A percentile compares a stretch with the other conserved stretches of the same genome.
These are phyloP conservation scores for Antennarius striatus DNA, from an alignment of 2,113 vertebrate genomes.

Conservation along the genomic window DNA sequence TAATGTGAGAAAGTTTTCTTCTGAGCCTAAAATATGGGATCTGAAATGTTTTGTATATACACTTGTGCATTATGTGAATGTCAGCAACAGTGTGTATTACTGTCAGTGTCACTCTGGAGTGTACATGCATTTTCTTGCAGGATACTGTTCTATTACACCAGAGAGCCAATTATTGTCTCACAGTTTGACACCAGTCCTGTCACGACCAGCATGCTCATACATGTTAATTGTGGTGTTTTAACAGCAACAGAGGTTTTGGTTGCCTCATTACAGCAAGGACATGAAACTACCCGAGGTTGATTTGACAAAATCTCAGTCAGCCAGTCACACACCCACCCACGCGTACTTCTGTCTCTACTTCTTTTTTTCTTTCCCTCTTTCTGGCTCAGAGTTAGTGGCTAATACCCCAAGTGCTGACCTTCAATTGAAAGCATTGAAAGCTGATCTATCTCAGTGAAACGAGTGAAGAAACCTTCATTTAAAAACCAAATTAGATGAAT, in stretches of 20 bases:
- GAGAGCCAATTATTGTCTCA: slow-evolving; percentile 65
- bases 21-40: background rate
- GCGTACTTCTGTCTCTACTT: slow-evolving; percentile 20
- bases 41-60: background rate
- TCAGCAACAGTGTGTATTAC: slow-evolving; percentile 8
- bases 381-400: background rate
- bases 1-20: slow-evolving; percentile 5
- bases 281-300: slow-evolving; percentile 33
- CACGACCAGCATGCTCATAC: slow-evolving; percentile 56
- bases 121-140: slow-evolving; percentile 36
- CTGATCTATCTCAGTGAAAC: slow-evolving; percentile 26
- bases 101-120: slow-evolving; percentile 26
- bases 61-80: background rate
- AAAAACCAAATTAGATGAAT: no score
- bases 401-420: slow-evolving; percentile 31
- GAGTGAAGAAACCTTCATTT: slow-evolving; percentile 13
- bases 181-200: slow-evolving; percentile 59
- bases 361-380: background rate
- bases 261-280: slow-evolving; percentile 49
- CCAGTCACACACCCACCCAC: slow-evolving; percentile 4
- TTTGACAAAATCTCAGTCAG: slow-evolving; percentile 39
- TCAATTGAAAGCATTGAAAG: slow-evolving; percentile 19
- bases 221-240: slow-evolving; percentile 63
- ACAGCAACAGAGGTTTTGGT: slow-evolving; percentile 30
- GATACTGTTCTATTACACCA: slow-evolving; percentile 45